A percentile compares a stretch with the other conserved stretches of the same genome.
phyloP scores from a whole-genome alignment of 2,888 invertebrate genomes.

The Tenthredo notha region DNA sequence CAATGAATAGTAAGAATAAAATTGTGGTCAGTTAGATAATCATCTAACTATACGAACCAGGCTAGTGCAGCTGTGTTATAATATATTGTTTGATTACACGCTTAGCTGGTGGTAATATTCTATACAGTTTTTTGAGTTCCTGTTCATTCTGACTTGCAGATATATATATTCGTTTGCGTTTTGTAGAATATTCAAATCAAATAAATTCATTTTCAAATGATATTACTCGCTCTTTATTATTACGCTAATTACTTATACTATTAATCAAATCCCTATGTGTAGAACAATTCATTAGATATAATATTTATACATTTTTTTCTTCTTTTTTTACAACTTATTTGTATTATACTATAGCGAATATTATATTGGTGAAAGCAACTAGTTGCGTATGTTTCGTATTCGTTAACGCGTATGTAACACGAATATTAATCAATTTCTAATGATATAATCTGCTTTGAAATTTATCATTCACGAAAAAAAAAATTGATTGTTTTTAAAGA shows the following conservation, averaged over 20 bases:
- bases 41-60: not conserved
- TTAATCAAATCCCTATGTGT: no score
- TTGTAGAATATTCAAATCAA: no score
- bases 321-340: no score
- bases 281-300: no score
- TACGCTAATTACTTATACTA: no score
- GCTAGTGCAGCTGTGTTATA: not conserved
- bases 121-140: not conserved
- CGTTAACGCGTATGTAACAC: not conserved
- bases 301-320: no score
- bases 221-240: no score
- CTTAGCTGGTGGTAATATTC: not conserved
- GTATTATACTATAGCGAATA: no score
- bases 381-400: not conserved
- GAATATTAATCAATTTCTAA: slow-evolving; percentile 2
- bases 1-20: not conserved
- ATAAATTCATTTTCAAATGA: no score
- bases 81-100: slow-evolving; percentile 8
- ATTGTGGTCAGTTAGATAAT: slow-evolving; percentile 18
- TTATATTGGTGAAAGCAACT: not conserved
- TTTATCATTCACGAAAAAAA: not conserved
- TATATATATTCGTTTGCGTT: not conserved
- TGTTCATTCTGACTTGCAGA: slow-evolving; percentile 7
- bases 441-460: not conserved
- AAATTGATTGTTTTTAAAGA: not conserved